Conservation (phyloP, 2,113 vertebrate genomes). For the Orthonyx spaldingii region DNA sequence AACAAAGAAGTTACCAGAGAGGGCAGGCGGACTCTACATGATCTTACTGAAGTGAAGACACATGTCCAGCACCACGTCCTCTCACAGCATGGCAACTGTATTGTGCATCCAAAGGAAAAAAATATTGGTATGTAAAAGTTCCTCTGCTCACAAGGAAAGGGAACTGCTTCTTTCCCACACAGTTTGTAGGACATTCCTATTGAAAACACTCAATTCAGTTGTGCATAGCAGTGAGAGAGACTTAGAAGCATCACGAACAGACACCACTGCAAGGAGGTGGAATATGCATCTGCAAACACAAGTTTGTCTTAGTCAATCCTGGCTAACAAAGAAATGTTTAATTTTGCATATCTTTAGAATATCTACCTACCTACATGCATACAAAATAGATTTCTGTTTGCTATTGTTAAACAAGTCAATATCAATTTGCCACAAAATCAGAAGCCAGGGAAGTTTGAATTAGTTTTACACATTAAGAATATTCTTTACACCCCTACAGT, state of each 20-base stretch:
- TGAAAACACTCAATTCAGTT: rapidly evolving
- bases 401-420: neutral
- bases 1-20: rapidly evolving
- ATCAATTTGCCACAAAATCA: neutral
- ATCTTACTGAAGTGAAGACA: neutral
- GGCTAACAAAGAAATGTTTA: neutral
- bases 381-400: neutral
- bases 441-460: neutral
- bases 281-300: neutral
- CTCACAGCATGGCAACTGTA: neutral
- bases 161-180: rapidly evolving
- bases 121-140: neutral
- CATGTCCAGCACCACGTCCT: neutral
- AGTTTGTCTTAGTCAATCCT: neutral
- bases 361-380: neutral
- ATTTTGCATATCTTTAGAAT: neutral
- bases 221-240: neutral
- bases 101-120: neutral
- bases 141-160: neutral
- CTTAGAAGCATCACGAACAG: neutral
- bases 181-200: neutral
- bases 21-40: neutral
- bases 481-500: neutral
- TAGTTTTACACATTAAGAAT: neutral
- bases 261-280: neutral